Percentiles rank a stretch among this genome's conserved stretches.
These are phyloP conservation scores for Hylaeus anthracinus DNA, from an alignment of 1,140 invertebrate genomes.

Conservation along the genomic window DNA sequence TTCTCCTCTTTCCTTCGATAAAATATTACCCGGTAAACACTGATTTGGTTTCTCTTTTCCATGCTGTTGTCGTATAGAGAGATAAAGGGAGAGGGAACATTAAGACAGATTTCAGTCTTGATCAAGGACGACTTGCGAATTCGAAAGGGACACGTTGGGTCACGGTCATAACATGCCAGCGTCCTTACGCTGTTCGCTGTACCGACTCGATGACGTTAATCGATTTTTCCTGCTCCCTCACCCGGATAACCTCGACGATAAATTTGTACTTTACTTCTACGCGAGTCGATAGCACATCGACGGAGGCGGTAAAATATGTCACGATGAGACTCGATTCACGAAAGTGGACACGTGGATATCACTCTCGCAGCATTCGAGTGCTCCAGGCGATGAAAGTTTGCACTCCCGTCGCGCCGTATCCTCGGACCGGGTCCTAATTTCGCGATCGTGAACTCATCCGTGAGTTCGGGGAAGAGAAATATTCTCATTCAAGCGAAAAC, in stretches of 20 bases:
- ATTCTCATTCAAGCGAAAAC: neutral
- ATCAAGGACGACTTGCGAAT: constrained; percentile 49
- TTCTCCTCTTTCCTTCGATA: neutral
- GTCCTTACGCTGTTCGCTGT: constrained; percentile 37
- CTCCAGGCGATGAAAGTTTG: constrained; percentile 63
- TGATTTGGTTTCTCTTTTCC: neutral
- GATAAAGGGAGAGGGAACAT: constrained; percentile 24
- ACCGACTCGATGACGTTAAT: constrained; percentile 39
- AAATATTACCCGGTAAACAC: neutral
- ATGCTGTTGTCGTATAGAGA: neutral
- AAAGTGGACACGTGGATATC: constrained; percentile 60
- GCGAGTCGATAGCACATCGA: too few relatives aligned
- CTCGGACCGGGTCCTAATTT: constrained; percentile 56
- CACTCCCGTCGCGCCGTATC: constrained; percentile 39
- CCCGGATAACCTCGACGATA: neutral
- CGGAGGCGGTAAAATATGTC: neutral
- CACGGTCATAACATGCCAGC: constrained; percentile 42
- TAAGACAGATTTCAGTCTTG: constrained; percentile 28
- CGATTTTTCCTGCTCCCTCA: constrained; percentile 7
- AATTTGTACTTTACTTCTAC: too few relatives aligned
- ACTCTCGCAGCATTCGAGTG: constrained; percentile 48
- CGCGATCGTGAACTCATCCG: constrained; percentile 52
- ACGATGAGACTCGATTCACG: constrained; percentile 35
- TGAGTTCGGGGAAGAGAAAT: constrained; percentile 36
- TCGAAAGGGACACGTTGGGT: constrained; percentile 54